These are phyloP conservation scores for Cylloceria caligata DNA, from an alignment of 2,888 invertebrate genomes.

Conservation along the genomic window DNA sequence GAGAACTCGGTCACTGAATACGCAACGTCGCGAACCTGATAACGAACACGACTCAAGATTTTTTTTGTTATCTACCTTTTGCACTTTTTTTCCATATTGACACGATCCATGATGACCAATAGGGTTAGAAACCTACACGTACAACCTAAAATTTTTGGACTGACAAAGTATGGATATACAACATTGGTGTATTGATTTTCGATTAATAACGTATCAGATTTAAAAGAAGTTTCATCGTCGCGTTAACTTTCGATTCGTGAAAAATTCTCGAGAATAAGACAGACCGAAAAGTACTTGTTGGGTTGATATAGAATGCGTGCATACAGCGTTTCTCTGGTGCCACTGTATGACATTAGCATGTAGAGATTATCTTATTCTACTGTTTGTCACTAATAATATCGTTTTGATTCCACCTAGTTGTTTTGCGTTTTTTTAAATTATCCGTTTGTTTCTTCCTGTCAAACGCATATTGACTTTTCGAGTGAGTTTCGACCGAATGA, in stretches of 20 bases:
- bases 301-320: background rate
- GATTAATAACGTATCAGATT: slow-evolving; percentile 20
- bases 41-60: slow-evolving; percentile 47
- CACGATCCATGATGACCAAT: background rate
- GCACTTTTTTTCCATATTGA: background rate
- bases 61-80: background rate
- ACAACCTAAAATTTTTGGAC: no score
- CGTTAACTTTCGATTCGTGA: background rate
- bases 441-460: background rate
- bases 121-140: background rate
- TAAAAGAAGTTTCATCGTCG: background rate
- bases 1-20: slow-evolving; percentile 42
- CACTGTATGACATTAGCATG: background rate
- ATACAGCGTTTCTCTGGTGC: background rate
- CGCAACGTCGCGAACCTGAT: slow-evolving; percentile 35
- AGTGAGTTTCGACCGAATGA: background rate
- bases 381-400: background rate
- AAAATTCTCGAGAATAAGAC: background rate
- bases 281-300: background rate
- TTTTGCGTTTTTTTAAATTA: background rate
- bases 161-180: background rate
- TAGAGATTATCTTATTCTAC: background rate
- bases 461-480: background rate
- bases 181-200: slow-evolving; percentile 26
- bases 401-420: background rate